Base-by-base conservation (phyloP, 2,113 vertebrate genomes). In the Sprattus sprattus region DNA sequence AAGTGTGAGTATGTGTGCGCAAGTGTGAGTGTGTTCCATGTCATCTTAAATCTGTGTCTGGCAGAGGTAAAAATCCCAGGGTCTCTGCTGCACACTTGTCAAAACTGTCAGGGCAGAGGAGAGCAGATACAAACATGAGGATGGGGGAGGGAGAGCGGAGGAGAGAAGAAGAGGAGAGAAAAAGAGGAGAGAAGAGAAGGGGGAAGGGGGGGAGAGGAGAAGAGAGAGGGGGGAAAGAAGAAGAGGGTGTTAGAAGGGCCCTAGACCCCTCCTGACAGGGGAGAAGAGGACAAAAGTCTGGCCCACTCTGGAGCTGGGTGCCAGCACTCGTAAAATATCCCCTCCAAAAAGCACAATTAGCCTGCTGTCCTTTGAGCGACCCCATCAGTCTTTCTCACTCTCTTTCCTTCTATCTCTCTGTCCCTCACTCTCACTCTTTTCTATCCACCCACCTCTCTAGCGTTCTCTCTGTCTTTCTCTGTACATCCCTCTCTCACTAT, bases 1-100 rank as follows among this genome's bases (percentile, higher is more conserved):
- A 2, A 13, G n/a, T 28, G 25, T 67, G 25, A 9, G 25, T 71
- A 25, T 32, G 64, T 71, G 28, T 32, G 64, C 32, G 64, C 32
- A 25, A 32, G 64, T 71, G 64, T 71, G 64, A 15, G n/a, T 15
- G 81, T 81, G 75, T 82, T 71, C 64, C 64, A 71, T 71, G 64
- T 71, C 64, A 71, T 71, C 25, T 32, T 71, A 71, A 71, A 39
- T 81, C 64, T 87, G 85, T 89, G 82, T 88, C 86, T 85, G 83
- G 88, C 88, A 89, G 82, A 85, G 87, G 87, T 89, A 88, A 89
- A 91, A 91, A 91, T 89, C 87, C 84, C 86, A 71, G 60, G 52
- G 89, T 71, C 64, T 71, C 64, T 32, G 64, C 25, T 71, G 64
- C 64, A 71, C 64, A 71, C 89, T 89, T 84, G 90, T 90, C 86